Evolutionary conservation across 2,113 vertebrate species (phyloP), one percentile per base, ranked within the genome.

Genomic region (Hydrochoerus hydrochaeris): DNA sequence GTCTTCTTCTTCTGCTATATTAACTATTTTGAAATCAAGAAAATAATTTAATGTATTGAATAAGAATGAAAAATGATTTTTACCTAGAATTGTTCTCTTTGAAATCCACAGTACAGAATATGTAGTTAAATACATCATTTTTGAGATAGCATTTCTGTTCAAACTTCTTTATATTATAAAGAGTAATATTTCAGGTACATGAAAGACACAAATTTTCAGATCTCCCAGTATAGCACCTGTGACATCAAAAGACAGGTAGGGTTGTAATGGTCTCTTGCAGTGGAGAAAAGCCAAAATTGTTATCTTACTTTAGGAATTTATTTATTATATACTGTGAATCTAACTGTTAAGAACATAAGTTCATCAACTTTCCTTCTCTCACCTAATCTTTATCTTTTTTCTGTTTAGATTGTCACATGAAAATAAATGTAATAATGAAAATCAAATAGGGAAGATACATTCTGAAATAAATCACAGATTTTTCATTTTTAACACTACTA

Each of bases 21-120:
- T 91, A 62, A 91, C 77, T 81, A 12, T 90, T 88, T 95, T 89
- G 38, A 85, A 96, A 83, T 88, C 67, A 91, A 73, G 84, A 80
- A 94, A 92, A 90, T 67, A 52, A 62, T 49, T 85, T 92, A 54
- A 91, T 82, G 3, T 63, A 65, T 82, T 92, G 35, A 67, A 49
- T 90, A 26, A 54, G 26, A 71, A 13, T 82, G 82, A 60, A 89
- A 83, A 60, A 30, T 69, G 3, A 44, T 58, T 88, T 80, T 89
- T 95, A n/a, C n/a, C 63, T 67, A 30, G 63, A 32, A 67, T 67
- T 3, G 16, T 67, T 94, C 14, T 93, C 54, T 92, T 87, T 83
- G 32, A 94, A 95, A 52, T 93, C 46, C 83, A 24, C 30, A 94
- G 2, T 77, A 17, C 49, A 71, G 7, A 52, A 30, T 57, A 49